Conservation (phyloP, 2,797 vertebrate genomes). For the Fratercula arctica region DNA sequence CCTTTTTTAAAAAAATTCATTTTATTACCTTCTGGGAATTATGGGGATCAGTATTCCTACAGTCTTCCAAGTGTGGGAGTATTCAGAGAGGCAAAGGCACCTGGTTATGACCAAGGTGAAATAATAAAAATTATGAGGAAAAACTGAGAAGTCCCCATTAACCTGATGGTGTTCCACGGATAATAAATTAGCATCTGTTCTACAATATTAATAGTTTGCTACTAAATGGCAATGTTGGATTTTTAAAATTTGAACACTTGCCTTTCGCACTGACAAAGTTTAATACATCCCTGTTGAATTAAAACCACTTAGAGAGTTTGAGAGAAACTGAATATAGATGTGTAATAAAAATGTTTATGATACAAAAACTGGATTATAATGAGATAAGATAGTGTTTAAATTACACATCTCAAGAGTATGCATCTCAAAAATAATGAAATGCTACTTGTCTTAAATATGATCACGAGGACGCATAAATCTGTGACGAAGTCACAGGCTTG, state of each 20-base stretch:
- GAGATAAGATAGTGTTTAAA: not conserved
- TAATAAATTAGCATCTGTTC: not conserved
- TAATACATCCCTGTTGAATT: not conserved
- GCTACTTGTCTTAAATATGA: not conserved
- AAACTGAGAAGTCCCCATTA: not conserved
- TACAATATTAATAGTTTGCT: not conserved
- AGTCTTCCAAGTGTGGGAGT: not conserved
- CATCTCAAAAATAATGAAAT: not conserved
- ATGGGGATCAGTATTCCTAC: rapidly evolving
- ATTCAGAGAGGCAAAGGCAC: not conserved
- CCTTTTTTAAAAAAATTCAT: not conserved
- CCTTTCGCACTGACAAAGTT: not conserved
- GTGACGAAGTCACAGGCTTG: not conserved
- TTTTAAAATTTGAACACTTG: not conserved
- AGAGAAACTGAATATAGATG: not conserved
- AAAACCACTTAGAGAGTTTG: not conserved
- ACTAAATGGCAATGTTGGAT: not conserved
- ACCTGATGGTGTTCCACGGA: not conserved
- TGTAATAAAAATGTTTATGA: not conserved
- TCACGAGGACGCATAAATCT: not conserved
- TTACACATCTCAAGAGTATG: not conserved
- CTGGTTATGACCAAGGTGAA: not conserved
- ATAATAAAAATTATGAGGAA: not conserved
- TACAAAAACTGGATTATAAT: not conserved
- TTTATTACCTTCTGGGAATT: not conserved